Evolutionary conservation across 1,140 invertebrate genomes (phyloP), one percentile per base, ranked within the genome.

Genomic region (Grapholita molesta): DNA sequence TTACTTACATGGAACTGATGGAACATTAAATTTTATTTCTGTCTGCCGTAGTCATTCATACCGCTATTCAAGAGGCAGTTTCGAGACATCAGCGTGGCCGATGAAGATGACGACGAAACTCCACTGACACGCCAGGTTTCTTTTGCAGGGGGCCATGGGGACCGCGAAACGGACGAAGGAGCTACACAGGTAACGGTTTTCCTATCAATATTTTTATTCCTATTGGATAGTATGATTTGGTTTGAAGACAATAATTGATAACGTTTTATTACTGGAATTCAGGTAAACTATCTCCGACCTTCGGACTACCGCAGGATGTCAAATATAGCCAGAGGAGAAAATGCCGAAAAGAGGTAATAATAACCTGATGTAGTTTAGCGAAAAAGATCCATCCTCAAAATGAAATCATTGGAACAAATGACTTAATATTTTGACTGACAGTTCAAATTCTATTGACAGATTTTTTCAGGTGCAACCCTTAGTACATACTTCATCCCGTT

Each of bases 271-370:
- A n/a, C n/a, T n/a, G n/a, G n/a, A n/a, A n/a, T n/a, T n/a, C n/a
- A 91, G 72, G 77, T 88, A 2, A 92, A 93, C 71, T 92, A 90
- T 72, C 83, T 90, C 7, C 82, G 92, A 15, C 93, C 94, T 0
- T 93, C 94, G 0, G 92, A 93, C 80, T 95, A 92, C 71, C 87
- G 92, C 12, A 88, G 90, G 71, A 90, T 93, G 80, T 93, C 93
- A 0, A 84, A 93, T 38, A 85, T 91, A 53, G 84, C 89, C 3
- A 82, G 91, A 79, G 90, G 88, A 70, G 84, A 84, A 67, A 84
- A 91, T 52, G 88, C 86, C 12, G 83, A 90, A 77, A 81, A 76
- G 69, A 78, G 84, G 83, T 89, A 74, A 68, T n/a, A n/a, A n/a
- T n/a, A n/a, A n/a, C n/a, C n/a, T n/a, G n/a, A n/a, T n/a, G n/a